These are phyloP conservation scores for Procapra przewalskii DNA, from an alignment of 2,113 vertebrate species.

Conservation along the genomic window DNA sequence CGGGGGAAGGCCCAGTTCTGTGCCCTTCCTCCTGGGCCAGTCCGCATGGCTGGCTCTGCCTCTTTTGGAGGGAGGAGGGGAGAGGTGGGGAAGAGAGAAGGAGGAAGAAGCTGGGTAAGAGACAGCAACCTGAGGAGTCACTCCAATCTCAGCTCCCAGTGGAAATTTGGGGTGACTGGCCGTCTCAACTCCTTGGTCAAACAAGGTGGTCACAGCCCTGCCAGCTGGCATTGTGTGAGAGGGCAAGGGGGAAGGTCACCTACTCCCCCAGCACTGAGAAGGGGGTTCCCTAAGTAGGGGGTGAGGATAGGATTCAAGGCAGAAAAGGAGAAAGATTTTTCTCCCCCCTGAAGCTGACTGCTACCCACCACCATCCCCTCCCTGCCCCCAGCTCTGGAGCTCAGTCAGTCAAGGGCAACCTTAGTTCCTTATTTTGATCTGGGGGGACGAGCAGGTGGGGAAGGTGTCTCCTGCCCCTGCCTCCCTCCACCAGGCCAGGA, in stretches of 20 bases:
- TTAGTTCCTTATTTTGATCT: slow-evolving; percentile 62
- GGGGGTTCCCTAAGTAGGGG: not conserved
- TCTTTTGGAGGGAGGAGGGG: not conserved
- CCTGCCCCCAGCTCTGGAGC: not conserved
- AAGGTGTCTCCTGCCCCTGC: not conserved
- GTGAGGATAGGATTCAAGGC: not conserved
- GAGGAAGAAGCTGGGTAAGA: not conserved
- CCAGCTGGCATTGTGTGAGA: not conserved
- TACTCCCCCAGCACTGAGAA: not conserved
- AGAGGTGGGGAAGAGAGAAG: not conserved
- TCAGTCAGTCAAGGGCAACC: not conserved
- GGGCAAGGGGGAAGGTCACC: not conserved
- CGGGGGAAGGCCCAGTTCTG: not conserved
- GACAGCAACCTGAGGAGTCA: not conserved
- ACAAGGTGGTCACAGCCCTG: not conserved
- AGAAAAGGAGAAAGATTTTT: not conserved
- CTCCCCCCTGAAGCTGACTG: not conserved
- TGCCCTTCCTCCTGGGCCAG: not conserved
- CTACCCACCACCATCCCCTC: not conserved
- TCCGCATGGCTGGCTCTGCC: not conserved
- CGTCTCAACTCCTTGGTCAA: not conserved
- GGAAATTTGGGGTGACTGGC: not conserved
- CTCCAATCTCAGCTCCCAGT: not conserved
- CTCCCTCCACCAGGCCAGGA: not conserved
- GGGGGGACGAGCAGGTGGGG: not conserved